These are phyloP conservation scores for Hirudinaria manillensis DNA, from an alignment of 2,888 invertebrate species.

Conservation along the genomic window DNA sequence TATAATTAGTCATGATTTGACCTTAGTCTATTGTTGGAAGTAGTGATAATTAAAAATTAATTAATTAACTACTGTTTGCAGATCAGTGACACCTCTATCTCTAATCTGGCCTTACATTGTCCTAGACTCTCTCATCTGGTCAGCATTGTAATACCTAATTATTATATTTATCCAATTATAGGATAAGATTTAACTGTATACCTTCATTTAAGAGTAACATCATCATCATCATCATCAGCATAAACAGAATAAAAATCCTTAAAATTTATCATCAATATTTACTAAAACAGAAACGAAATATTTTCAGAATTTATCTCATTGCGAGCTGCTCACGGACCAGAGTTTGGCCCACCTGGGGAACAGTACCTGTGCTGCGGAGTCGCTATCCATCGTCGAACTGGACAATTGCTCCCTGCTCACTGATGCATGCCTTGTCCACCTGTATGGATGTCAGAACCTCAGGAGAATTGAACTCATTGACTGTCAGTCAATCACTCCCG, in stretches of 20 bases:
- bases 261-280: too few relatives aligned
- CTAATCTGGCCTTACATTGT: constrained; percentile 88
- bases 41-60: background rate
- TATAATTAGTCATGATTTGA: too few relatives aligned
- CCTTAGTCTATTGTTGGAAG: too few relatives aligned
- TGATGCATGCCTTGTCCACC: constrained; percentile 88
- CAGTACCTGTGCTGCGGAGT: constrained; percentile 84
- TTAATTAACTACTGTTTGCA: background rate
- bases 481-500: constrained; percentile 94
- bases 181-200: background rate
- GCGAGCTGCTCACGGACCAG: constrained; percentile 95
- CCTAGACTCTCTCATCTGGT: constrained; percentile 90
- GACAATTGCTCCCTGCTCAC: constrained; percentile 98
- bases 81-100: constrained; percentile 88
- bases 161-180: constrained; percentile 40
- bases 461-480: constrained; percentile 96
- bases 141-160: constrained; percentile 29
- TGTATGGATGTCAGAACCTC: constrained; percentile 56
- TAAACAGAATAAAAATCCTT: too few relatives aligned
- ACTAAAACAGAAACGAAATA: background rate
- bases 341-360: constrained; percentile 88
- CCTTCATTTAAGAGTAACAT: background rate
- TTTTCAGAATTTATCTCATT: constrained; percentile 53
- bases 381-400: constrained; percentile 72
- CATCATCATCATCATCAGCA: too few relatives aligned